Conservation (phyloP, 64 coral and sea anemone species). For the Pocillopora damicornis region DNA sequence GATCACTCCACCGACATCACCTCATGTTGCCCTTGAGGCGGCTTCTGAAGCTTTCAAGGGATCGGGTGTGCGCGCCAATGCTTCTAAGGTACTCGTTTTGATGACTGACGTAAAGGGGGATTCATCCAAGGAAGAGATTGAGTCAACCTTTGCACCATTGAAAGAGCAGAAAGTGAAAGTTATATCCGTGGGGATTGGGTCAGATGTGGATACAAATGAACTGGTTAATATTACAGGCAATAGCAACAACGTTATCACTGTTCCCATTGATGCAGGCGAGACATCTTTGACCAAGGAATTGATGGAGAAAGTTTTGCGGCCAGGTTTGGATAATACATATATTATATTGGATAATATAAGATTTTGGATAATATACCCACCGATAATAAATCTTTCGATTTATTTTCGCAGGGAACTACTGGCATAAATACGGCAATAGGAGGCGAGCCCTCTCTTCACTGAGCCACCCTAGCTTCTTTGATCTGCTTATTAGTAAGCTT, state of each 20-base stretch:
- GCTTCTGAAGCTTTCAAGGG: constrained; percentile 13
- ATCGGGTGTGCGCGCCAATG: constrained; percentile 22
- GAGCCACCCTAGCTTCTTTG: too few species aligned
- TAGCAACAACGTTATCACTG: constrained; percentile 34
- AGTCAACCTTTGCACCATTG: not conserved
- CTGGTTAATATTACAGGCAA: constrained; percentile 7
- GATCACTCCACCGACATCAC: not conserved
- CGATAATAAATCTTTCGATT: not conserved
- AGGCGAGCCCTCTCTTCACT: too few species aligned
- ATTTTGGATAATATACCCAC: not conserved
- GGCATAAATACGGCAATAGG: too few species aligned
- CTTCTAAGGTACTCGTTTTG: constrained; percentile 38
- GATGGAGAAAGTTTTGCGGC: constrained; percentile 35
- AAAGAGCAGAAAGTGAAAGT: constrained; percentile 7
- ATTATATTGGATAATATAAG: not conserved
- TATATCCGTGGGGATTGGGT: constrained; percentile 25
- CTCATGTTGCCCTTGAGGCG: constrained; percentile 22
- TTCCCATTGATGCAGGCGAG: not conserved
- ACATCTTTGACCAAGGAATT: not conserved
- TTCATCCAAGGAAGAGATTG: not conserved
- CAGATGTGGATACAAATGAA: constrained; percentile 12
- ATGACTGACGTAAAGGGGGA: constrained; percentile 28
- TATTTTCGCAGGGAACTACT: not conserved
- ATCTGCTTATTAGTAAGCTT: too few species aligned
- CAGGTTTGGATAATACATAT: not conserved